phyloP scores from a whole-genome alignment of 2,113 vertebrate species.

The Chiloscyllium plagiosum region DNA sequence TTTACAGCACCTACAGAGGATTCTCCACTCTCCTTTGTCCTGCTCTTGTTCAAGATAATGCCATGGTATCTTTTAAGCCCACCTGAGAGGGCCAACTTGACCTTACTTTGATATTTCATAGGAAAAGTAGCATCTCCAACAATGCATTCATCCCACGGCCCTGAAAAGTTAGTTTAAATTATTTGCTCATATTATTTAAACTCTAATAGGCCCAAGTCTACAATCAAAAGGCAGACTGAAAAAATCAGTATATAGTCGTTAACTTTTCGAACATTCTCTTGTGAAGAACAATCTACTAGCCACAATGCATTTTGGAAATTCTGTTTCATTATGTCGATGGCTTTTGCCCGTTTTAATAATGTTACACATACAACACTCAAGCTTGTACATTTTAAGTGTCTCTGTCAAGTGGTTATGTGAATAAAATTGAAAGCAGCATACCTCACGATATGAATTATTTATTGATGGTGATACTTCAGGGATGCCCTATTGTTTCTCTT shows the following conservation, averaged over 20 bases:
- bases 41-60: not conserved
- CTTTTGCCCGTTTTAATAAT: not conserved
- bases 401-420: not conserved
- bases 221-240: not conserved
- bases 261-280: not conserved
- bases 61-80: not conserved
- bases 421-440: not conserved
- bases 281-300: not conserved
- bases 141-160: not conserved
- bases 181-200: not conserved
- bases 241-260: not conserved
- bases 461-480: not conserved
- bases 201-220: not conserved
- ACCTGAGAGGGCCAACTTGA: not conserved
- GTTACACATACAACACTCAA: not conserved
- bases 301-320: not conserved
- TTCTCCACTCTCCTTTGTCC: not conserved
- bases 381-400: not conserved
- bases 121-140: not conserved
- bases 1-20: not conserved
- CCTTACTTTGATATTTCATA: not conserved
- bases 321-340: not conserved
- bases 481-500: not conserved
- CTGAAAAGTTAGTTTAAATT: not conserved
- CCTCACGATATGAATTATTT: slow-evolving; percentile 13